Evolutionary conservation across 2,113 vertebrate species (phyloP).

Genomic region (Uria lomvia): DNA sequence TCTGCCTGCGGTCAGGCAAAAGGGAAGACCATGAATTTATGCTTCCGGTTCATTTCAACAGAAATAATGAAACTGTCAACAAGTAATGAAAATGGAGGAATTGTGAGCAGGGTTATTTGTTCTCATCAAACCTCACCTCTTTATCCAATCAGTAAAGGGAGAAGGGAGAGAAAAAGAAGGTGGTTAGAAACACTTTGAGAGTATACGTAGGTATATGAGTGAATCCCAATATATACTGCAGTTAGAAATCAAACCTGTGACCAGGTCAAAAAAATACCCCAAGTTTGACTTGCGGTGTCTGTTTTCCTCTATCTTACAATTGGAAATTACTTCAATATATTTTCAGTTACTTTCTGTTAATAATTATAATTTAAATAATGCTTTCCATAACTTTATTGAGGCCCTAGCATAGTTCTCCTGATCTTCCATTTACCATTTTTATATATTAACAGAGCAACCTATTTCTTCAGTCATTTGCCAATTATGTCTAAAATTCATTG

Average conservation of each 20-base stretch:
- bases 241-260: background rate
- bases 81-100: background rate
- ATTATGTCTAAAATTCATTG: background rate
- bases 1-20: background rate
- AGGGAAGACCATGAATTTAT: background rate
- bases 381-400: background rate
- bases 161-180: background rate
- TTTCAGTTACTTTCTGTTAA: background rate
- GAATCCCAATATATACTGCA: background rate
- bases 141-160: background rate
- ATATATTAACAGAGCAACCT: background rate
- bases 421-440: background rate
- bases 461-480: background rate
- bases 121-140: background rate
- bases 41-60: background rate
- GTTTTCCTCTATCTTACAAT: background rate
- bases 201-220: background rate
- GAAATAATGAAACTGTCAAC: slow-evolving; percentile 3
- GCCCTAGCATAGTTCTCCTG: background rate
- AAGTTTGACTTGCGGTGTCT: background rate
- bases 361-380: background rate
- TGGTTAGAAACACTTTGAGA: background rate
- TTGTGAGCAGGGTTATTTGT: background rate
- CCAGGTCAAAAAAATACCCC: background rate
- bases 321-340: background rate